Evolutionary conservation across 2,113 vertebrate genomes (phyloP), one percentile per base, ranked within the genome.

Genomic region (Halcyon malimbica): DNA sequence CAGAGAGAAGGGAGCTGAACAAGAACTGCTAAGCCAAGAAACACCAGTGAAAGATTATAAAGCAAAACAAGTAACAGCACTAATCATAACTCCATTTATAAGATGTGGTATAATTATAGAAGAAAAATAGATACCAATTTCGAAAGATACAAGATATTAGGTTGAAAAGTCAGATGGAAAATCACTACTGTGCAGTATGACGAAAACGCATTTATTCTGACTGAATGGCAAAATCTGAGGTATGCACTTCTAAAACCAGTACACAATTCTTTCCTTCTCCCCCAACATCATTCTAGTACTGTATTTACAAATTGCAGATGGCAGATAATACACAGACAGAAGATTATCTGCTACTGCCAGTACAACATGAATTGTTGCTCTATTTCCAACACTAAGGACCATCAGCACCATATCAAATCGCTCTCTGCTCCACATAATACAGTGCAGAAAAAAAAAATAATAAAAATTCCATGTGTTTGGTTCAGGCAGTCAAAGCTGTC

Each of bases 221-320:
- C 37, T n/a, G 67, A 71, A 76, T 26, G 50, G 16, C 28, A 80
- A 76, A 91, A 90, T 50, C 70, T 39, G 63, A 94, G 50, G 46
- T 56, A 33, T 0, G 1, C 11, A 39, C 16, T 20, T 82, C 56
- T 87, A 63, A 73, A 91, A 54, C 5, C 9, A 81, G 69, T 9
- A 79, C 28, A 60, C 23, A 75, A 33, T 57, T 44, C 70, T 70
- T 26, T 57, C 20, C 26, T 48, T 87, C 62, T 78, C 5, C 35
- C 54, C 31, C 29, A 79, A 6, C 29, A 18, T 21, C 51, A 67
- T 78, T 62, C 44, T 13, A 65, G n/a, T 42, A 79, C 16, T 54
- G 37, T 53, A 85, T 83, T 89, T 94, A 95, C 64, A 87, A 91
- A 96, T 73, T 89, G 59, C 37, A 73, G 41, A 29, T 60, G 70